A percentile compares a stretch with the other conserved stretches of the same genome.
phyloP scores from a whole-genome alignment of 2,888 invertebrate species.

The Hanleya hanleyi region DNA sequence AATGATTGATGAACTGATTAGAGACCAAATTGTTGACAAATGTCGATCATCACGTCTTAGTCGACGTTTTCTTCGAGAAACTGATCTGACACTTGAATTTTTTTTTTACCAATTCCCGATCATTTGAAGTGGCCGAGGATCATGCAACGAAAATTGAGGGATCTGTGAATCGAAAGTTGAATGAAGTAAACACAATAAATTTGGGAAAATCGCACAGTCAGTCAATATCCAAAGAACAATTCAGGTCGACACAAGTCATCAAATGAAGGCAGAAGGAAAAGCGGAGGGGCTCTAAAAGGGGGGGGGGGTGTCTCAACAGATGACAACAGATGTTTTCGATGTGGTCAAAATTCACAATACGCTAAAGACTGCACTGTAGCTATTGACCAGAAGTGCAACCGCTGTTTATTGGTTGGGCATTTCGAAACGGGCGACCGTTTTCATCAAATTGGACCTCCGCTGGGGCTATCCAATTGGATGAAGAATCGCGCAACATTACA shows the following conservation, averaged over 20 bases:
- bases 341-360: too few relatives aligned
- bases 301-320: too few relatives aligned
- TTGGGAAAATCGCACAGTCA: too few relatives aligned
- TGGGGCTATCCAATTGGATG: not conserved
- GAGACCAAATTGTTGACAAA: not conserved
- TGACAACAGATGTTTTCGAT: too few relatives aligned
- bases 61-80: not conserved
- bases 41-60: not conserved
- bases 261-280: too few relatives aligned
- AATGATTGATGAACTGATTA: not conserved
- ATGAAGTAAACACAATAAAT: too few relatives aligned
- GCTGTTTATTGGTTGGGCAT: too few relatives aligned
- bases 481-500: not conserved
- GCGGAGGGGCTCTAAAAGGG: too few relatives aligned
- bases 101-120: not conserved
- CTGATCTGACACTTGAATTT: not conserved
- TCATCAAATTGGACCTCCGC: slow-evolving; percentile 22
- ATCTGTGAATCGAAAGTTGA: not conserved
- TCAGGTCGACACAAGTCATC: too few relatives aligned
- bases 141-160: not conserved
- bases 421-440: slow-evolving; percentile 15
- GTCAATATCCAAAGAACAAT: too few relatives aligned
- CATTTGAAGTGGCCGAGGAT: not conserved
- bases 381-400: too few relatives aligned
- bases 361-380: too few relatives aligned